These are phyloP conservation scores for Grammomys surdaster DNA, from an alignment of 2,113 vertebrate species.

Conservation along the genomic window DNA sequence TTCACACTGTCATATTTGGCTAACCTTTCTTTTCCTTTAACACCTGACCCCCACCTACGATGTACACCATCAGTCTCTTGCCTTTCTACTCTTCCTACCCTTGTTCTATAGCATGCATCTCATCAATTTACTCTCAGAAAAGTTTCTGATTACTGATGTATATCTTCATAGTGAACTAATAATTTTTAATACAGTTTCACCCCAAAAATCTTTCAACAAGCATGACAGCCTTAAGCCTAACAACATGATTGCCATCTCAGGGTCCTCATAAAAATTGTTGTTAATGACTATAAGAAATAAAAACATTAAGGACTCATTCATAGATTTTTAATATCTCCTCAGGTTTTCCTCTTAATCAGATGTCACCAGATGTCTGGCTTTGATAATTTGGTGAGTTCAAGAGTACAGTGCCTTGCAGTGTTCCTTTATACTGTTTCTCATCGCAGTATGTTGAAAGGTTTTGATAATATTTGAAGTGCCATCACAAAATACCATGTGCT, in stretches of 20 bases:
- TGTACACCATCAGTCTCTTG: not conserved
- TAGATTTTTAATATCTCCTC: not conserved
- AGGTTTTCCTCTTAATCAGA: not conserved
- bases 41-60: rapidly evolving
- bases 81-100: not conserved
- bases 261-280: not conserved
- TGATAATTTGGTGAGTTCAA: not conserved
- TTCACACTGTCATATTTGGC: not conserved
- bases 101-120: not conserved
- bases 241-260: not conserved
- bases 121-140: not conserved
- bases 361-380: not conserved
- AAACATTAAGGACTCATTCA: not conserved
- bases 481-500: not conserved
- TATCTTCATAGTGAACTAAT: not conserved
- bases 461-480: not conserved
- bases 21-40: not conserved
- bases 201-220: not conserved
- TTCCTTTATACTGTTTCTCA: not conserved
- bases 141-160: not conserved
- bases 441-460: not conserved
- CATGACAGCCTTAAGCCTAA: not conserved
- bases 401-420: not conserved
- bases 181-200: not conserved
- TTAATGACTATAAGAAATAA: not conserved